Base-by-base conservation (phyloP, 1,140 invertebrate species). In the Formica exsecta region DNA sequence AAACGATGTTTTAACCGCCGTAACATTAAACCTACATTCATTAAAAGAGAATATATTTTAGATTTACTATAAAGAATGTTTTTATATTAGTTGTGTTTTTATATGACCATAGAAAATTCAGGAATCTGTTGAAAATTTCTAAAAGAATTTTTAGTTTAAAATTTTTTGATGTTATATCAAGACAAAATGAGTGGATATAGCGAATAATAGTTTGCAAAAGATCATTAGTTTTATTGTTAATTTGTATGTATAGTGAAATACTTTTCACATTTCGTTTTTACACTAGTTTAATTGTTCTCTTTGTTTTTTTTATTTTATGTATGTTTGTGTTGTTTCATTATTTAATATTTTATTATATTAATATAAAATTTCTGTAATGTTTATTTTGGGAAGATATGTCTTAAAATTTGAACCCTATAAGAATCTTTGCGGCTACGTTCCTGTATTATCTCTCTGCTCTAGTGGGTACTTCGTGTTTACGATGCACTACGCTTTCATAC, bases 391-490 rank as follows among this genome's bases (percentile, higher is more conserved):
- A 29, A 70, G 16, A n/a, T 9, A 29, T 22, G 1, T 13, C 48
- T 9, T 1, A 51, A 77, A 36, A 2, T 76, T 76, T 2, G 32
- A 29, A 61, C 13, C 51, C 13, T 57, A n/a, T 57, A 80, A 70
- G 57, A 80, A 65, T 3, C n/a, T 38, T 44, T 19, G 16, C 48
- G 65, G 22, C 65, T 80, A 80, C 77, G 66, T 44, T 32, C 44
- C 65, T 80, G 77, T 38, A 32, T 70, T 80, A 80, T 80, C 77
- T 80, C 3, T 66, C n/a, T 51, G 8, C 25, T 66, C 77, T 70
- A 70, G 51, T 80, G 6, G 75, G 48, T 80, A 80, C 22, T 80
- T 70, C 36, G 4, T 66, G 65, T 80, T 80, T 80, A 80, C 48
- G 64, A 80, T 38, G 48, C 48, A 22, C 64, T 25, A 57, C 65